A percentile compares a stretch with the other conserved stretches of the same genome.
phyloP scores from a whole-genome alignment of 2,113 vertebrate genomes.

The Bufo gargarizans region DNA sequence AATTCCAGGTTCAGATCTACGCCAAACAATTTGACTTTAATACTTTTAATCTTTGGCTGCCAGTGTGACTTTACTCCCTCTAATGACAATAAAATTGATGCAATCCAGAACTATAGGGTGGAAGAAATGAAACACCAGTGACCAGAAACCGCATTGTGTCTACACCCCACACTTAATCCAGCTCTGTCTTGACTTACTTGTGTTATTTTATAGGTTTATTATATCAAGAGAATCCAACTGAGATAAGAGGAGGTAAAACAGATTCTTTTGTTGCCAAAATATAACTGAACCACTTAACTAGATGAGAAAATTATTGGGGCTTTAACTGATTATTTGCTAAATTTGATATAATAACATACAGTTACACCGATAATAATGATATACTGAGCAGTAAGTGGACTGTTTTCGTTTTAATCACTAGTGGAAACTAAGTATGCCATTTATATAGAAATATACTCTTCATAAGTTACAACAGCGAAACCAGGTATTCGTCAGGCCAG shows the following conservation, averaged over 20 bases:
- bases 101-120: not conserved
- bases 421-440: not conserved
- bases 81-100: slow-evolving; percentile 14
- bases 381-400: not conserved
- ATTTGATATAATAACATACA: slow-evolving; percentile 21
- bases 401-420: not conserved
- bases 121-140: slow-evolving; percentile 27
- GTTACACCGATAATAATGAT: slow-evolving; percentile 13
- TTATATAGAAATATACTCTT: not conserved
- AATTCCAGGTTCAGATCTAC: slow-evolving; percentile 5
- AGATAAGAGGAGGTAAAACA: slow-evolving; percentile 36
- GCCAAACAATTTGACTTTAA: not conserved
- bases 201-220: slow-evolving; percentile 30
- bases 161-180: slow-evolving; percentile 25
- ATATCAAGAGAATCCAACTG: not conserved
- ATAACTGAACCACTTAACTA: slow-evolving; percentile 26
- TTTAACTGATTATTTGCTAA: slow-evolving; percentile 21
- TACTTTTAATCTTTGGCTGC: not conserved
- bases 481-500: too few species aligned
- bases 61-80: slow-evolving; percentile 1
- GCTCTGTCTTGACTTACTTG: not conserved
- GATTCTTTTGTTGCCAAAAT: slow-evolving; percentile 15
- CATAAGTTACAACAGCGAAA: not conserved
- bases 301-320: slow-evolving; percentile 31
- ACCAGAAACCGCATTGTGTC: slow-evolving; percentile 10